Evolutionary conservation across 2,797 vertebrate species (phyloP).

Genomic region (Crocidura indochinensis): DNA sequence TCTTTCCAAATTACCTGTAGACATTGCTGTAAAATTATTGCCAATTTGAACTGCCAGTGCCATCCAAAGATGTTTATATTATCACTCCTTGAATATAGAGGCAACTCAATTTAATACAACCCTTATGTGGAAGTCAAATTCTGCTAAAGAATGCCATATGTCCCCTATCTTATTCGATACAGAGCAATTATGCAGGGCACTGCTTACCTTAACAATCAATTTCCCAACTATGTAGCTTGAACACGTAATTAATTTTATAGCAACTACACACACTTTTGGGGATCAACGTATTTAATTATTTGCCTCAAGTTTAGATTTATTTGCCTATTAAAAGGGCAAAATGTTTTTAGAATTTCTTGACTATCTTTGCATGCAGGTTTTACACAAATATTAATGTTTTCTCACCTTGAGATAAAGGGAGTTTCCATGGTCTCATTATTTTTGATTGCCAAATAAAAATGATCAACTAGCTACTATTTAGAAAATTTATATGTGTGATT

Average conservation of each 20-base stretch:
- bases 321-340: constrained; percentile 1
- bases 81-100: background rate
- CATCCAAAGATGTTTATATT: constrained; percentile 35
- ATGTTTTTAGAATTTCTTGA: background rate
- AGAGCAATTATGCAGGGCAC: background rate
- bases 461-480: background rate
- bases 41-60: constrained; percentile 57
- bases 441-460: constrained; percentile 21
- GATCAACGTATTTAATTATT: background rate
- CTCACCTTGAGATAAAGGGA: background rate
- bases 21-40: constrained; percentile 65
- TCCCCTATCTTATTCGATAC: background rate
- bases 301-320: constrained; percentile 27
- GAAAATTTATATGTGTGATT: background rate
- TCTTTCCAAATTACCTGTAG: constrained; percentile 48
- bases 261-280: background rate
- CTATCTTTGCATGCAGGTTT: background rate
- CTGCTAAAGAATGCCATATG: background rate
- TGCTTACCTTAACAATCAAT: background rate
- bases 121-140: constrained; percentile 43
- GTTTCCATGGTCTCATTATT: background rate
- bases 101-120: constrained; percentile 31
- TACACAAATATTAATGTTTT: background rate
- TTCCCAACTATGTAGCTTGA: background rate
- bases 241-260: constrained; percentile 60